Base-by-base conservation (phyloP, 2,888 invertebrate genomes). In the Eucriotettix oculatus region DNA sequence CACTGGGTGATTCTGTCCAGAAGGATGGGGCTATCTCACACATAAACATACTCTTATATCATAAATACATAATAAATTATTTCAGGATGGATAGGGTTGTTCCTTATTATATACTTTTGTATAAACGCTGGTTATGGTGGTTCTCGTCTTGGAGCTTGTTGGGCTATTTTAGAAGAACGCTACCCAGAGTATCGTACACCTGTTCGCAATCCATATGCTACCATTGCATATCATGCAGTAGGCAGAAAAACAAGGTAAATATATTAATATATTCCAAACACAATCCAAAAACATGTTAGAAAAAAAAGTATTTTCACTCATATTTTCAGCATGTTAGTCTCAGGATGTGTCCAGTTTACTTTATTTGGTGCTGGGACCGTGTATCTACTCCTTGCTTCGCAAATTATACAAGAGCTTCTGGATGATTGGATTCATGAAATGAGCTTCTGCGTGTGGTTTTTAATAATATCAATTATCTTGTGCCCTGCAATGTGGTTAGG, bases 281-380 rank as follows among this genome's bases (percentile, higher is more conserved):
- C 29, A 29, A 29, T 29, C 7, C 48, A n/a, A 9, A 48, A n/a
- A 12, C 48, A 12, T 48, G 48, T n/a, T 48, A 9, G 9, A 12
- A 48, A 7, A 9, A 9, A 48, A 48, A 9, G 9, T 48, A n/a
- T 14, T 48, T 12, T 48, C 9, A 9, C 12, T 14, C 48, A 1
- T 9, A 48, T 48, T 48, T 48, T 48, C 66, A 76, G 76, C 61
- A 40, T 67, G 62, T 67, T 79, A 1, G 84, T 84, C 1, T 83
- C 84, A 0, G 74, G 77, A 63, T 77, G 81, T 16, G 79, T 85
- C 59, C 78, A 83, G 65, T 74, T 83, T 63, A 83, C 84, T 0
- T 71, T 85, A 55, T 84, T 85, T 69, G 85, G 85, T 1, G 82
- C 80, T 1, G 76, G 82, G 1, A 80, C 81, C 62, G 85, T 86